Conservation (phyloP, 2,113 vertebrate species). For the Amphiprion percula region DNA sequence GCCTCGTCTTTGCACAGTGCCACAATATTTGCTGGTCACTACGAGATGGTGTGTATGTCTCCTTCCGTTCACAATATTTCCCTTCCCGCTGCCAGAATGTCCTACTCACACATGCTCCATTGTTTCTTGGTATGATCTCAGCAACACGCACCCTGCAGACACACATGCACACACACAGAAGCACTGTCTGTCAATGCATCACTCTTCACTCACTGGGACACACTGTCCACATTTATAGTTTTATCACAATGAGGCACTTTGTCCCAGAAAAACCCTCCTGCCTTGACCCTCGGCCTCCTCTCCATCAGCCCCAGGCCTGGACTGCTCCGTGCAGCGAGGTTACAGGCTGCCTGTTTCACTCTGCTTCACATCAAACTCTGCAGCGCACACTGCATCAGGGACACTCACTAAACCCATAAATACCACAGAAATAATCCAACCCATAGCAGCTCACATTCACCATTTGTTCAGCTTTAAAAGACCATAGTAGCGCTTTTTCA, state of each 20-base stretch:
- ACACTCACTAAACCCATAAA: constrained; percentile 33
- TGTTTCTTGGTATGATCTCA: constrained; percentile 85
- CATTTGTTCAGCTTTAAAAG: not conserved
- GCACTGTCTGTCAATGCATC: constrained; percentile 78
- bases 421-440: constrained; percentile 14
- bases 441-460: not conserved
- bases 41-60: constrained; percentile 61
- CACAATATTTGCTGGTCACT: constrained; percentile 9
- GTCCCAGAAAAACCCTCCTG: constrained; percentile 64
- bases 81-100: constrained; percentile 71
- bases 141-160: constrained; percentile 58
- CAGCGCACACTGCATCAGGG: constrained; percentile 9
- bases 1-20: constrained; percentile 13
- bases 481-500: not conserved
- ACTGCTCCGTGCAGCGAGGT: constrained; percentile 31
- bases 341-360: constrained; percentile 33
- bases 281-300: constrained; percentile 52
- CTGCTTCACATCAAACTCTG: constrained; percentile 56
- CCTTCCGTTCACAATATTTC: constrained; percentile 71
- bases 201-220: constrained; percentile 69
- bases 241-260: constrained; percentile 82
- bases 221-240: constrained; percentile 84
- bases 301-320: constrained; percentile 66
- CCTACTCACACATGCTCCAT: constrained; percentile 79
- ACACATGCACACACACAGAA: constrained; percentile 57